Evolutionary conservation across 2,113 vertebrate species (phyloP).

Genomic region (Ameiurus melas): DNA sequence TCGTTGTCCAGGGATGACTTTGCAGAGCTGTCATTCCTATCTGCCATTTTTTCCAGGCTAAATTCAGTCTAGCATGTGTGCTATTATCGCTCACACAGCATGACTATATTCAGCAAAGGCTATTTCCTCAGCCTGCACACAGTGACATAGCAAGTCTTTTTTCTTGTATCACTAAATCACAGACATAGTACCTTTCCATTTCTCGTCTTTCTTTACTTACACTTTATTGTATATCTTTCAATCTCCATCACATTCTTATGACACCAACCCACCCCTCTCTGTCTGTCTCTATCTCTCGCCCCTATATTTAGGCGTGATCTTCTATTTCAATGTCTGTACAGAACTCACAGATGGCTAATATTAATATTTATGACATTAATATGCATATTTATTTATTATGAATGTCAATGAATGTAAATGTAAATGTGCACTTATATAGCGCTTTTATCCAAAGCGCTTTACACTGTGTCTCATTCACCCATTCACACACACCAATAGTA

Average conservation of each 20-base stretch:
- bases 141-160: background rate
- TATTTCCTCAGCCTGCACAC: constrained; percentile 15
- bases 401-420: no score
- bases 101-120: constrained; percentile 39
- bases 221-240: background rate
- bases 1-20: constrained; percentile 33
- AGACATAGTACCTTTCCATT: background rate
- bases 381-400: background rate
- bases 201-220: background rate
- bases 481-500: no score
- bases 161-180: background rate
- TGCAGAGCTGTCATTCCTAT: constrained; percentile 42
- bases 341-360: constrained; percentile 52
- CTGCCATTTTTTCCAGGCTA: constrained; percentile 42
- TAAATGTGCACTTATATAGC: no score
- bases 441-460: no score
- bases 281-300: background rate
- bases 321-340: constrained; percentile 45
- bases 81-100: constrained; percentile 35
- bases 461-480: no score
- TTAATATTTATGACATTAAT: background rate
- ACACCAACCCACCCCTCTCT: background rate
- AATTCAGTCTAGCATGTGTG: constrained; percentile 44
- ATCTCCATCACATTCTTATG: background rate
- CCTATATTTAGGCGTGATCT: constrained; percentile 52